Base-by-base conservation (phyloP, 1,140 invertebrate genomes). In the Drosophila bocqueti region DNA sequence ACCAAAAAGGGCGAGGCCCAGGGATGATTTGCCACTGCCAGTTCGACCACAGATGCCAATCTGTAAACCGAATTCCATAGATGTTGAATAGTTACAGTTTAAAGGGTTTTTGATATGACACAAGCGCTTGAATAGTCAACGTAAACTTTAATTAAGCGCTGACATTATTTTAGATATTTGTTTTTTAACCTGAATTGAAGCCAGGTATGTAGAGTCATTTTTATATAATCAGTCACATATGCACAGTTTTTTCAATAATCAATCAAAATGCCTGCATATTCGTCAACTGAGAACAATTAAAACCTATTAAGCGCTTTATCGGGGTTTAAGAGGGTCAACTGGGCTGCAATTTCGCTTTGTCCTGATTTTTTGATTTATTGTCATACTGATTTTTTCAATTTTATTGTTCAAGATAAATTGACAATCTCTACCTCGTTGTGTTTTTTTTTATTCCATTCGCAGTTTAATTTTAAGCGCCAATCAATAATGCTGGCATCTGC, bases 21-120 rank as follows among this genome's bases (percentile, higher is more conserved):
- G 90, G 0, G 96, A 96, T 10, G 96, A 97, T 91, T 97, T 97
- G 3, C 96, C 96, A 90, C 96, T 96, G 46, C 96, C 96, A 38
- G 96, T 97, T 46, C 96, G 94, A 5, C 96, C 97, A 90, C 96
- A 97, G 81, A 97, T 95, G 18, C 96, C 96, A 55, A 97, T 94
- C 96, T 97, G 52, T 47, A 68, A 64, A 67, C 34, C 58, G 49
- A 49, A 63, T 68, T 46, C 49, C 43, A 66, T 26, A 62, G 3
- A 10, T 21, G 18, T 66, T 45, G 16, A 66, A 66, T 68, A 46
- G 40, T 26, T 42, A 10, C 2, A 38, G 46, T 6, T 49, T 50
- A 60, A 72, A 24, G 50, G 54, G 31, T 16, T 31, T 54, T 36
- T 26, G 24, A 50, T 36, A 29, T 58, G 11, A 1, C 26, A 26